A percentile compares a stretch with the other conserved stretches of the same genome.
Evolutionary conservation across 1,140 invertebrate species (phyloP).

Genomic region (Augochlora pura): DNA sequence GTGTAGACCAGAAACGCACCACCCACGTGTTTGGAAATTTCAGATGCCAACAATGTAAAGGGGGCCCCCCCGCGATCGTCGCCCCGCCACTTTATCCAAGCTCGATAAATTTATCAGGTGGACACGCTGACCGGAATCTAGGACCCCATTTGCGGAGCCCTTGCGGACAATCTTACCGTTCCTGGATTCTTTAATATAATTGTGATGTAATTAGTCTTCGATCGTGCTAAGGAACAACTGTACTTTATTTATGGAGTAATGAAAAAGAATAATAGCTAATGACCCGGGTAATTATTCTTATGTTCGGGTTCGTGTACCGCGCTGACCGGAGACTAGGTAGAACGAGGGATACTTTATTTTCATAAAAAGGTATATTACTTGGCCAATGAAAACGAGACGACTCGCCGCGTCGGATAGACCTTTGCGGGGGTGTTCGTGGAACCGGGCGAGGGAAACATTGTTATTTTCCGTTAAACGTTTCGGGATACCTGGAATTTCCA

Average conservation of each 20-base stretch:
- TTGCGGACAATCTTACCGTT: too few relatives aligned
- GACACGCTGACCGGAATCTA: too few relatives aligned
- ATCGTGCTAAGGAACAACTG: too few relatives aligned
- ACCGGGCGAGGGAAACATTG: slow-evolving; percentile 15
- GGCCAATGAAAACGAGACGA: neutral
- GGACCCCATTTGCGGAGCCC: too few relatives aligned
- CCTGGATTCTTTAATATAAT: too few relatives aligned
- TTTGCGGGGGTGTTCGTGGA: neutral
- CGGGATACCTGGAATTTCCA: slow-evolving; percentile 49
- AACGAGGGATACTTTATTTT: neutral
- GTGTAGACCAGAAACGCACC: slow-evolving; percentile 50
- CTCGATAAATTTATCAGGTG: too few relatives aligned
- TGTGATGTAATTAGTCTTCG: too few relatives aligned
- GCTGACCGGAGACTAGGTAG: neutral
- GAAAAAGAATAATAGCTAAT: too few relatives aligned
- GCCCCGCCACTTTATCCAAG: too few relatives aligned
- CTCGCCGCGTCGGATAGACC: neutral
- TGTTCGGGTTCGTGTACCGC: too few relatives aligned
- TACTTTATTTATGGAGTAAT: too few relatives aligned
- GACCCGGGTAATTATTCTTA: too few relatives aligned
- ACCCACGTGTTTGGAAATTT: slow-evolving; percentile 47
- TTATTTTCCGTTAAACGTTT: slow-evolving; percentile 46
- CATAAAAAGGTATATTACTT: neutral
- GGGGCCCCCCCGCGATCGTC: neutral
- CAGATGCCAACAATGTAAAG: slow-evolving; percentile 32